Base-by-base conservation (phyloP, 2,797 vertebrate genomes). In the Lacerta viridis region DNA sequence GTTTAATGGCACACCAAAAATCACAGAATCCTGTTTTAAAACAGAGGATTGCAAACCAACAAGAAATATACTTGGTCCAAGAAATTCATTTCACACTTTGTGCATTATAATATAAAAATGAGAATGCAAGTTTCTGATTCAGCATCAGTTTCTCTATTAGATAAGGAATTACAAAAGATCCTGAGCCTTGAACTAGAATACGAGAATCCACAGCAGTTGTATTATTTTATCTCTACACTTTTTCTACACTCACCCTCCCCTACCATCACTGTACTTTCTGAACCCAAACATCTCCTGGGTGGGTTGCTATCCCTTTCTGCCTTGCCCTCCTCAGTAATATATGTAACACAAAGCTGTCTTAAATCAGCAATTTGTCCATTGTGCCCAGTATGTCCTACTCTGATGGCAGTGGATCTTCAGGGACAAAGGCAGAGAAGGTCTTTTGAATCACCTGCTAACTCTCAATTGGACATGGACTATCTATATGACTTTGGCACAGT, bases 341-440 rank as follows among this genome's bases (percentile, higher is more conserved):
- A 18, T 64, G 61, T 64, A 23, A 33, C 23, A 23, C 27, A 50
- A 33, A 59, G 29, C 3, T 33, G 50, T n/a, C 74, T 29, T 64
- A 20, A 41, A 64, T 10, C 55, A 43, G 36, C 17, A 36, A 76
- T 76, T 75, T 4, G 36, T 20, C 55, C 72, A 61, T 75, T 50
- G 50, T 55, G 69, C 27, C 76, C 43, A 80, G 61, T 61, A 80
- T 6, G 3, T 25, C 36, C 55, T 64, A 39, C 59, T 71, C 17
- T 71, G 66, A 23, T 83, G 81, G 81, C 41, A 68, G 18, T 46
- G n/a, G 66, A 43, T 83, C 64, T 83, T 41, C 80, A 33, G 20
- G 27, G 29, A 43, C 68, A 43, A 27, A 84, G 36, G 15, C 71
- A 61, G 15, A 29, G 27, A 13, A 71, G 4, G 25, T 36, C 3